A percentile compares a stretch with the other conserved stretches of the same genome.
Evolutionary conservation across 2,888 invertebrate species (phyloP).

Genomic region (Megaustenia siamemsis): DNA sequence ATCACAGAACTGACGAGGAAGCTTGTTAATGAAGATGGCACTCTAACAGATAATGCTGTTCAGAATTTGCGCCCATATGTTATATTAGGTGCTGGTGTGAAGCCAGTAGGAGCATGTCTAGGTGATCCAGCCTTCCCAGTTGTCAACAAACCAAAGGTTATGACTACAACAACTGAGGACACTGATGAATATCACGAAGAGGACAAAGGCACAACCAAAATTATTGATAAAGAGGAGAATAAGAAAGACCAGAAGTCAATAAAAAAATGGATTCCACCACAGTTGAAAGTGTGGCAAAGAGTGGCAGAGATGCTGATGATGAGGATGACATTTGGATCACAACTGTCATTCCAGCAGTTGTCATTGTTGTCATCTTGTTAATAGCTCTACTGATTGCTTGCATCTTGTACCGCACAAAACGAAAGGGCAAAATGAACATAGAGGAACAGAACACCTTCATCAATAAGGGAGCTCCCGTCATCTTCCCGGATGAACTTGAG

Average conservation of each 20-base stretch:
- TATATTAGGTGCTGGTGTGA: constrained; percentile 61
- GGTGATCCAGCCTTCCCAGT: constrained; percentile 65
- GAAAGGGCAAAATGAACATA: constrained; percentile 90
- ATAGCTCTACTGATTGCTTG: constrained; percentile 93
- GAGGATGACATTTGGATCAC: constrained; percentile 83
- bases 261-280: constrained; percentile 51
- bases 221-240: not conserved
- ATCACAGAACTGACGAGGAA: constrained; percentile 85
- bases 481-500: constrained; percentile 95
- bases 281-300: constrained; percentile 25
- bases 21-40: constrained; percentile 79
- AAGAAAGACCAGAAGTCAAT: constrained; percentile 29
- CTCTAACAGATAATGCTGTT: constrained; percentile 69
- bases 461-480: constrained; percentile 90
- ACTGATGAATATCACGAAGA: constrained; percentile 6
- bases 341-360: constrained; percentile 91
- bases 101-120: constrained; percentile 80
- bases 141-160: not conserved
- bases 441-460: constrained; percentile 84
- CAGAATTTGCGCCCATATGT: constrained; percentile 68
- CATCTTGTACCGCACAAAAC: constrained; percentile 89
- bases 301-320: constrained; percentile 63
- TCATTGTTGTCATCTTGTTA: constrained; percentile 89
- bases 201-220: not conserved
- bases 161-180: not conserved